phyloP scores from a whole-genome alignment of 2,797 vertebrate genomes.

The Rallus crepitans region DNA sequence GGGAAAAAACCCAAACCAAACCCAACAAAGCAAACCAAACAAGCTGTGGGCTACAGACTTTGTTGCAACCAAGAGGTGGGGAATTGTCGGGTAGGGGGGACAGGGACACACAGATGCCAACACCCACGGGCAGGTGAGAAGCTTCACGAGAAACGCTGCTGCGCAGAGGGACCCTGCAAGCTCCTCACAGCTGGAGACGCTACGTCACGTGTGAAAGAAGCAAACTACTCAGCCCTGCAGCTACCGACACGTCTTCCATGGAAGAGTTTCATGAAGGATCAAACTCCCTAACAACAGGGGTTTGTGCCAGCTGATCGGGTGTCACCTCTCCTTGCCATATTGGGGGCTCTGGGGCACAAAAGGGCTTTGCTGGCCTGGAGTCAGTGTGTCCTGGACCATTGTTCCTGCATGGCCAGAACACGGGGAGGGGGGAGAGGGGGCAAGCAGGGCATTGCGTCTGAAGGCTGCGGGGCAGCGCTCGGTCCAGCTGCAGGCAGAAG shows the following conservation, averaged over 20 bases:
- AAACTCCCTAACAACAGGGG: neutral
- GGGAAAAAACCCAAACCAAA: neutral
- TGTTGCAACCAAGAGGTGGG: neutral
- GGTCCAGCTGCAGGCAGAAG: neutral
- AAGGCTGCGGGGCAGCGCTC: accelerated
- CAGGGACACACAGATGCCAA: neutral
- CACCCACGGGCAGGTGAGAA: neutral
- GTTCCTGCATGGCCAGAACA: neutral
- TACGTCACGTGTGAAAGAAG: neutral
- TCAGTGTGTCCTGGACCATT: neutral
- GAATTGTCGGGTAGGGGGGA: accelerated
- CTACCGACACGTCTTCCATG: neutral
- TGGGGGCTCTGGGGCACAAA: neutral
- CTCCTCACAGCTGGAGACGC: neutral
- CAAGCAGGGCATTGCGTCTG: accelerated
- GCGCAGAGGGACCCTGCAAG: slow-evolving; percentile 10
- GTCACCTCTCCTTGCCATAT: neutral
- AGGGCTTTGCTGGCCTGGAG: neutral
- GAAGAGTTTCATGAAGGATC: accelerated
- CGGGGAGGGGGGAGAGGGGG: accelerated
- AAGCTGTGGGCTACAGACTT: neutral
- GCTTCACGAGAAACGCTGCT: neutral
- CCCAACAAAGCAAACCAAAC: neutral
- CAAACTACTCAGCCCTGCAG: slow-evolving; percentile 20
- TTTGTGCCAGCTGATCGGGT: neutral